Conservation (phyloP, 2,888 invertebrate genomes). For the Gnatocerus cornutus region DNA sequence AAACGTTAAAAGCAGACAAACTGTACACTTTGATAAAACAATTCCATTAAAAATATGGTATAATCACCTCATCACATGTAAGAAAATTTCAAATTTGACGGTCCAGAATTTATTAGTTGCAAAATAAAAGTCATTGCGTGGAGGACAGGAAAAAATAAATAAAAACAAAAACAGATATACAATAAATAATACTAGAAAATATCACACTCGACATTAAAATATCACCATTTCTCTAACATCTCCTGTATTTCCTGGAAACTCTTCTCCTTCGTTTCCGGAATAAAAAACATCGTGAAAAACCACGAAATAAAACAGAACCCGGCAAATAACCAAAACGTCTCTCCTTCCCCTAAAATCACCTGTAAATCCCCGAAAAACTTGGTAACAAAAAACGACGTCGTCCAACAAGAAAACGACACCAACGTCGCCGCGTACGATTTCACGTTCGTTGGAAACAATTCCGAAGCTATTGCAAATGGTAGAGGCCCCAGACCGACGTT, state of each 20-base stretch:
- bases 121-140: too few relatives aligned
- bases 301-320: conserved; percentile 75
- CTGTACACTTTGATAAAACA: too few relatives aligned
- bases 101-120: too few relatives aligned
- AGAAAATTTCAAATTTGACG: too few relatives aligned
- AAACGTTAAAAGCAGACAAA: too few relatives aligned
- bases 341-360: conserved; percentile 74
- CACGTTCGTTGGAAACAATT: conserved; percentile 70
- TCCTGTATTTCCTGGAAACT: conserved; percentile 59
- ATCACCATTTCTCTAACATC: conserved; percentile 44
- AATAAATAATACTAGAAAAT: too few relatives aligned
- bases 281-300: conserved; percentile 75
- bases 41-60: too few relatives aligned
- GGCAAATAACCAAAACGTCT: conserved; percentile 82
- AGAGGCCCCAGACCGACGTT: conserved; percentile 84
- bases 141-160: too few relatives aligned
- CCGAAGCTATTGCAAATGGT: conserved; percentile 87
- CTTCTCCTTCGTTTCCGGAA: conserved; percentile 60
- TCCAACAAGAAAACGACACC: conserved; percentile 84
- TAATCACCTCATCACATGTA: too few relatives aligned
- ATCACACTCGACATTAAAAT: not conserved
- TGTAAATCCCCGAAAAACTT: conserved; percentile 78
- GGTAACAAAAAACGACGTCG: conserved; percentile 81
- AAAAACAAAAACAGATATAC: too few relatives aligned
- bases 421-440: conserved; percentile 82